Evolutionary conservation across 1,140 invertebrate species (phyloP).

Genomic region (Papilio helenus): DNA sequence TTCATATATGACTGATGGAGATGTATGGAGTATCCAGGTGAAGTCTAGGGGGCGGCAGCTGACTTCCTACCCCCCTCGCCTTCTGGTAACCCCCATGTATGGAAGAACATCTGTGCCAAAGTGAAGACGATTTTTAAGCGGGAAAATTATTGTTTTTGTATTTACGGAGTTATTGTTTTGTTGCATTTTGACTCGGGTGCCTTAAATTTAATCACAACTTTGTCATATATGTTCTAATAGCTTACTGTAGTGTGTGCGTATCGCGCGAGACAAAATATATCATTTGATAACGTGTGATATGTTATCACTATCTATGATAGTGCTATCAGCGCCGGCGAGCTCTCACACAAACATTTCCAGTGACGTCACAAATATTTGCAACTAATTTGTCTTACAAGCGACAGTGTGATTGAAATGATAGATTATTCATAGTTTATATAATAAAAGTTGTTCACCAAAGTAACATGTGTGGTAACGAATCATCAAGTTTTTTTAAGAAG

Average conservation of each 20-base stretch:
- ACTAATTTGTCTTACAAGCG: neutral
- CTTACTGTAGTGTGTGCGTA: neutral
- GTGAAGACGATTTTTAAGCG: too few species aligned
- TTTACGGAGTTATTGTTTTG: too few species aligned
- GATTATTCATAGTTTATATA: neutral
- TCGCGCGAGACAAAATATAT: neutral
- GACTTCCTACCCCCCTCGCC: too few species aligned
- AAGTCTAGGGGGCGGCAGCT: too few species aligned
- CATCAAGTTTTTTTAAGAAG: too few species aligned
- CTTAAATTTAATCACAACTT: neutral
- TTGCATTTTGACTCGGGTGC: too few species aligned
- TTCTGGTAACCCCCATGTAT: too few species aligned
- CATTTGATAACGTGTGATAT: neutral
- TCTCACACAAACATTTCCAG: neutral
- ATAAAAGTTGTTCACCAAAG: neutral
- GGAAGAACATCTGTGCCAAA: too few species aligned
- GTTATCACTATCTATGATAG: neutral
- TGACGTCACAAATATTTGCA: constrained; percentile 14
- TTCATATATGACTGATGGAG: too few species aligned
- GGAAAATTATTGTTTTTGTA: too few species aligned
- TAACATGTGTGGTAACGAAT: too few species aligned
- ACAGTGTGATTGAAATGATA: neutral
- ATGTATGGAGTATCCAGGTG: too few species aligned
- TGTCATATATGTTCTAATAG: neutral
- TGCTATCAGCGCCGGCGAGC: neutral